Evolutionary conservation across 2,113 vertebrate species (phyloP).

Genomic region (Rhinichthys klamathensis): DNA sequence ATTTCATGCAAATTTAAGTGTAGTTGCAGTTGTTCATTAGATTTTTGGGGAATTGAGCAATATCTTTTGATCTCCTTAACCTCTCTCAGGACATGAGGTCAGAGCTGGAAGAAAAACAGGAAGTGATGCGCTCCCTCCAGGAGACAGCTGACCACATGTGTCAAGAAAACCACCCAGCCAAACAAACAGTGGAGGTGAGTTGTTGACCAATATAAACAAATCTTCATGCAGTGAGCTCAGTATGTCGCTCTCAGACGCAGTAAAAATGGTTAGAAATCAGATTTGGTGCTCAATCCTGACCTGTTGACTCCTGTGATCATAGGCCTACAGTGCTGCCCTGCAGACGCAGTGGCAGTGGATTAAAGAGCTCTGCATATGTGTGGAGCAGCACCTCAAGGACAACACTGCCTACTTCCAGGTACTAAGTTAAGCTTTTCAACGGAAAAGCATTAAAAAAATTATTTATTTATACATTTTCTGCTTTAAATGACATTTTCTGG

Average conservation of each 20-base stretch:
- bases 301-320: slow-evolving; percentile 21
- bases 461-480: no score
- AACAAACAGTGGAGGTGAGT: slow-evolving; percentile 93
- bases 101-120: slow-evolving; percentile 91
- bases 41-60: neutral
- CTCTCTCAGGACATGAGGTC: slow-evolving; percentile 82
- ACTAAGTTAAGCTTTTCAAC: slow-evolving; percentile 14
- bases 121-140: slow-evolving; percentile 87
- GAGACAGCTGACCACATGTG: slow-evolving; percentile 88
- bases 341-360: slow-evolving; percentile 97
- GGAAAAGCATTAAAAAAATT: neutral
- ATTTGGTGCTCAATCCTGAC: neutral
- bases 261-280: neutral
- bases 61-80: slow-evolving; percentile 20
- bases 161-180: slow-evolving; percentile 94
- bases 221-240: neutral
- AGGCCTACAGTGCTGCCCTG: slow-evolving; percentile 95
- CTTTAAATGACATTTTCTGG: neutral
- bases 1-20: neutral
- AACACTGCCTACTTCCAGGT: slow-evolving; percentile 95
- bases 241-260: no score
- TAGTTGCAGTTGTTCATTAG: neutral
- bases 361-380: slow-evolving; percentile 90
- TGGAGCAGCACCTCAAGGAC: slow-evolving; percentile 94
- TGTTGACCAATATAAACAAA: neutral